A percentile compares a stretch with the other conserved stretches of the same genome.
Evolutionary conservation across 2,113 vertebrate species (phyloP).

Genomic region (Crotalus horridus): DNA sequence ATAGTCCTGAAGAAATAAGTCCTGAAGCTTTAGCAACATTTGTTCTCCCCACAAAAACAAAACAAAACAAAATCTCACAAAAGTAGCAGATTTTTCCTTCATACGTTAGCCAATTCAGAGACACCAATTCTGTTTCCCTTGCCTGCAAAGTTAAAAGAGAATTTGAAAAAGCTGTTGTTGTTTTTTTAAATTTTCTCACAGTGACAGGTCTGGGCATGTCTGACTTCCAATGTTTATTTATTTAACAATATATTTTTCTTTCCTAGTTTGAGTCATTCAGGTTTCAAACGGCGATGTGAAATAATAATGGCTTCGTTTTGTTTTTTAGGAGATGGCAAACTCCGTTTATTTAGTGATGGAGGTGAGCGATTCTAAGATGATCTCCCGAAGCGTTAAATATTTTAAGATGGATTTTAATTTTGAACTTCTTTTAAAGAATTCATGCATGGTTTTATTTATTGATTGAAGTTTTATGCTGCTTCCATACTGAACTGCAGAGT

Average conservation of each 20-base stretch:
- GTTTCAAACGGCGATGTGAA: neutral
- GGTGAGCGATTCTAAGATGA: conserved; percentile 71
- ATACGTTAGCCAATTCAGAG: neutral
- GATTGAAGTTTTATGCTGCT: neutral
- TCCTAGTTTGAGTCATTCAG: neutral
- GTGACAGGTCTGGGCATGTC: neutral
- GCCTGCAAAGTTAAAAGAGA: neutral
- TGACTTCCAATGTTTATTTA: neutral
- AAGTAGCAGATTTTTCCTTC: neutral
- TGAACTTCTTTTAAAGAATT: neutral
- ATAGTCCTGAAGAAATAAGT: neutral
- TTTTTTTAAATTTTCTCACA: neutral
- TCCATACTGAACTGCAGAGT: neutral
- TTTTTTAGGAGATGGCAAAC: conserved; percentile 85
- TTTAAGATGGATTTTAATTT: neutral
- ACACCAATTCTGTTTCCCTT: neutral
- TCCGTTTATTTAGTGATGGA: conserved; percentile 98
- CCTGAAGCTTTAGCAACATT: neutral
- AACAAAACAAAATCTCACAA: neutral
- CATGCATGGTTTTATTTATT: neutral
- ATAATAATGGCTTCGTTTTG: neutral
- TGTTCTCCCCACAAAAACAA: neutral
- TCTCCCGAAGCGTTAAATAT: neutral
- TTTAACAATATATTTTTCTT: neutral
- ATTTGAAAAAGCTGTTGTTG: neutral